A percentile compares a stretch with the other conserved stretches of the same genome.
These are phyloP conservation scores for Prinia subflava DNA, from an alignment of 2,113 vertebrate species.

Conservation along the genomic window DNA sequence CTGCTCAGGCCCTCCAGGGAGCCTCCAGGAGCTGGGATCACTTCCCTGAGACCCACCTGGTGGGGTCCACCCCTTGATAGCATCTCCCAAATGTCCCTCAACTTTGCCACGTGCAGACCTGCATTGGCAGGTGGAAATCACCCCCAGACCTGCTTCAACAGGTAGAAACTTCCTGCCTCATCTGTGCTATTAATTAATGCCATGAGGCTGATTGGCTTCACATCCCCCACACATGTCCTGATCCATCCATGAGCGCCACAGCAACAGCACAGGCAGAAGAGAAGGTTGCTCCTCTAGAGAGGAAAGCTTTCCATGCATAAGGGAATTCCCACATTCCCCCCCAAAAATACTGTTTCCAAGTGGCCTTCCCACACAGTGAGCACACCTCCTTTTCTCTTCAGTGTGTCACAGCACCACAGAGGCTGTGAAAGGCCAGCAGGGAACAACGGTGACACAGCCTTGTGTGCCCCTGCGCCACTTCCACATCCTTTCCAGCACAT, in stretches of 20 bases:
- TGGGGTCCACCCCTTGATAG: background rate
- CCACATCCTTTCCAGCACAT: background rate
- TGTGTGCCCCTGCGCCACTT: accelerated
- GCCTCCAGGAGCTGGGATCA: background rate
- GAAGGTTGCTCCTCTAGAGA: background rate
- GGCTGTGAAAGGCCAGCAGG: background rate
- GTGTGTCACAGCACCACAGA: background rate
- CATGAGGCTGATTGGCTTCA: background rate
- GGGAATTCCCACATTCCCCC: background rate
- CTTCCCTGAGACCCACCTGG: accelerated
- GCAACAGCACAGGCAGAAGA: background rate
- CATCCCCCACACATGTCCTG: background rate
- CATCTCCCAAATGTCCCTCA: background rate
- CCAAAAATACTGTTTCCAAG: background rate
- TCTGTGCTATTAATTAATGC: background rate
- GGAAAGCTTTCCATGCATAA: background rate
- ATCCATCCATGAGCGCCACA: background rate
- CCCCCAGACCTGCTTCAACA: background rate
- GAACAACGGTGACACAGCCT: background rate
- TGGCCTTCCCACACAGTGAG: background rate
- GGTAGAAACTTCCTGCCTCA: background rate
- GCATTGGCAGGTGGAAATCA: background rate
- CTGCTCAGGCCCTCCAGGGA: background rate
- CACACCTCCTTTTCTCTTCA: background rate
- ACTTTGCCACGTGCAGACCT: background rate